Conservation (phyloP, 2,888 invertebrate species). For the Aphodius sticticus region DNA sequence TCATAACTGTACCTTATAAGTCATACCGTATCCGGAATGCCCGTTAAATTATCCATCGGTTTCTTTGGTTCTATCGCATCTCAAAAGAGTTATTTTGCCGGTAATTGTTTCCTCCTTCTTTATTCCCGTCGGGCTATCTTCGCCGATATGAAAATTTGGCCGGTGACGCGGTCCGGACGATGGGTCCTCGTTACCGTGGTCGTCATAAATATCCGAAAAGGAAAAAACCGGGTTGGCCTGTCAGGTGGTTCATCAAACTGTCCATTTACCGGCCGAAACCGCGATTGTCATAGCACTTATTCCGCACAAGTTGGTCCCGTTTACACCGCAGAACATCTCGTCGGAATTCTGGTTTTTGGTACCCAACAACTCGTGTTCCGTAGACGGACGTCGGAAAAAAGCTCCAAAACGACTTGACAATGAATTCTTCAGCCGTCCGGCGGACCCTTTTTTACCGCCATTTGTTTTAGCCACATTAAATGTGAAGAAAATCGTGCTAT, state of each 20-base stretch:
- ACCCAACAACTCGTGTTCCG: slow-evolving; percentile 42
- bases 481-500: slow-evolving; percentile 31
- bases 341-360: slow-evolving; percentile 46
- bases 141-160: background rate
- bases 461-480: slow-evolving; percentile 37
- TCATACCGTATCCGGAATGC: background rate
- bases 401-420: slow-evolving; percentile 35
- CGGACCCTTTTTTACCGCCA: slow-evolving; percentile 36
- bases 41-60: background rate
- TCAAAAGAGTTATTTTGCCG: background rate
- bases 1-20: slow-evolving; percentile 43
- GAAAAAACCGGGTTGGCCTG: slow-evolving; percentile 40
- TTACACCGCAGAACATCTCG: slow-evolving; percentile 40
- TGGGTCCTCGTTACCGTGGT: slow-evolving; percentile 35
- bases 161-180: background rate
- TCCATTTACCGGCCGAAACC: slow-evolving; percentile 36
- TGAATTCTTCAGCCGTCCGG: slow-evolving; percentile 37
- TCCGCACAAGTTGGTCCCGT: slow-evolving; percentile 27
- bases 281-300: slow-evolving; percentile 34
- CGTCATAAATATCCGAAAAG: slow-evolving; percentile 38
- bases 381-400: slow-evolving; percentile 33
- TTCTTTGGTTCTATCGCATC: no score
- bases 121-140: background rate
- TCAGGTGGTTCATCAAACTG: slow-evolving; percentile 38
- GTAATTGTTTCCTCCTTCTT: slow-evolving; percentile 11